Evolutionary conservation across 2,888 invertebrate species (phyloP), one percentile per base, ranked within the genome.

Genomic region (Cactoblastis cactorum): DNA sequence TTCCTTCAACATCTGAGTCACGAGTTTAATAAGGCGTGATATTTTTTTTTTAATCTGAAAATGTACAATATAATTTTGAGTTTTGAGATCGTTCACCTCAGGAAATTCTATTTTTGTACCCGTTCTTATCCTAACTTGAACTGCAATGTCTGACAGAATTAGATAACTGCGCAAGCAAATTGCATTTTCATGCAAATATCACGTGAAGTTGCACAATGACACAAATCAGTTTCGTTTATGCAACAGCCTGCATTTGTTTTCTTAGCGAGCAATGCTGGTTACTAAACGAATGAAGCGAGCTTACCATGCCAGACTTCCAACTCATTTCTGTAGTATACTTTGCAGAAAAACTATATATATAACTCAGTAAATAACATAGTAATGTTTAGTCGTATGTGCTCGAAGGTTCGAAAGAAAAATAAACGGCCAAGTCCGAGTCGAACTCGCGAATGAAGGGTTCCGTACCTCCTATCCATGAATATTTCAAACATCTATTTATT

Each of bases 31-130:
- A 46, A 22, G 28, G 35, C 33, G 58, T 63, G 68, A 69, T 74
- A 70, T 74, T 77, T 83, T 83, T 84, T 80, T 84, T 80, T 80
- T 72, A 74, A 74, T 70, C n/a, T n/a, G 67, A 62, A 72, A 75
- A 74, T 67, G n/a, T n/a, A n/a, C n/a, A 72, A 65, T 69, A 69
- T 69, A 69, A 66, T 62, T 68, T 55, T 56, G 49, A 39, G 43
- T 2, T 11, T 49, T 41, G 56, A 17, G 79, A 67, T 63, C 80
- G 49, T 80, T 82, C 73, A 82, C 80, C 81, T 71, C 71, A 45
- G 50, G 35, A 38, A 50, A 46, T 49, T 54, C 56, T 74, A 76
- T 76, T 74, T 71, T 62, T 62, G 71, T 51, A 28, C 59, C 48
- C 53, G 56, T 65, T 64, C 65, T 68, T 67, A 65, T 65, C 64